Base-by-base conservation (phyloP, 2,888 invertebrate species). In the Epistrophe grossulariae region DNA sequence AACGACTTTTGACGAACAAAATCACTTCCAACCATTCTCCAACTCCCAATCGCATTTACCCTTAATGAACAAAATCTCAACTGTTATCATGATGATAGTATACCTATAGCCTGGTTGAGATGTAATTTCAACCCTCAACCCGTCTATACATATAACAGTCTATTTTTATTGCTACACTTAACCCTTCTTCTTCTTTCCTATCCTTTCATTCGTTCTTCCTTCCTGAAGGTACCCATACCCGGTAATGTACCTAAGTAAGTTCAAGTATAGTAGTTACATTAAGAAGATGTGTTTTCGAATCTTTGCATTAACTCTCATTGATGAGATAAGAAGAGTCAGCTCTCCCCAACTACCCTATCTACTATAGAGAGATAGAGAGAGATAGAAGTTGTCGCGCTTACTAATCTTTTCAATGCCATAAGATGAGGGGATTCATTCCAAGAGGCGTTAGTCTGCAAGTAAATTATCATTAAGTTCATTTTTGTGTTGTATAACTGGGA, bases 1-100 rank as follows among this genome's bases (percentile, higher is more conserved):
- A 38, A 55, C 64, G 85, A 79, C 78, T 74, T 82, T 85, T 82
- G 82, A 87, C 74, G 59, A 82, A 64, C 50, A 45, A 57, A 82
- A 82, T 73, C 79, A 68, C 62, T 79, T 82, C 48, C 68, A 24
- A 62, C 62, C 72, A 2, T 24, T 24, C 24, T 82, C 55, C 68
- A 24, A 74, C 73, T 82, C 82, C 82, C 68, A 55, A 62, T 79
- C 66, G 66, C 79, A 79, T 79, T 87, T 83, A 79, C 45, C 60
- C 62, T 5, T 71, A 79, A 85, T 78, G 82, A 82, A 74, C 74
- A 52, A 85, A 85, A 85, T 85, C 78, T 79, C 59, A 72, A 81
- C 71, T 81, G 70, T 74, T 64, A 78, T 80, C 80, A 60, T 77
- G 79, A 60, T 77, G 79, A 79, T 79, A 9, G 19, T 17, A 24